phyloP scores from a whole-genome alignment of 2,797 vertebrate species.

The Helarctos malayanus region DNA sequence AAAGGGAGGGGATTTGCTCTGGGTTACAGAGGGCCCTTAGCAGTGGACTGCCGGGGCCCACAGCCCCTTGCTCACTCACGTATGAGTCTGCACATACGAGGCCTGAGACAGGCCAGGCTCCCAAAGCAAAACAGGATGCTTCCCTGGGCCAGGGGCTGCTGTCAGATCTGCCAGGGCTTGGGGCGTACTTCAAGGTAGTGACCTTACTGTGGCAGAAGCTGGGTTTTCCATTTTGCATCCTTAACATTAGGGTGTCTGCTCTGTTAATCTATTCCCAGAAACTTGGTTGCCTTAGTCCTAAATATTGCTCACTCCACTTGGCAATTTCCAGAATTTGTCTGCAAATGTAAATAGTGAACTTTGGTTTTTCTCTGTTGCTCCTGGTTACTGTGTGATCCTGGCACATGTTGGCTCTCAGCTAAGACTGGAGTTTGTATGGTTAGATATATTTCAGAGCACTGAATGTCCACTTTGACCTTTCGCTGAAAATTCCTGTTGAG shows the following conservation, averaged over 20 bases:
- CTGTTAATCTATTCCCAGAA: not conserved
- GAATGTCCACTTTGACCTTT: not conserved
- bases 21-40: not conserved
- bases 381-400: not conserved
- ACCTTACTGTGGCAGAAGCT: not conserved
- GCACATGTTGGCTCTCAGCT: not conserved
- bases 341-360: not conserved
- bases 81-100: not conserved
- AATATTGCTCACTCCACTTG: not conserved
- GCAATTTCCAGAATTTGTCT: slow-evolving; percentile 35
- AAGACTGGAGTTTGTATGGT: not conserved
- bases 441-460: not conserved
- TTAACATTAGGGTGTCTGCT: not conserved
- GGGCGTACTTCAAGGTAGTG: not conserved
- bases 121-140: not conserved
- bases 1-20: not conserved
- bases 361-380: not conserved
- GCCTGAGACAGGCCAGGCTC: not conserved
- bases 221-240: slow-evolving; percentile 8
- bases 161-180: not conserved
- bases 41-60: not conserved
- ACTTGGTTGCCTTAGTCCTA: not conserved
- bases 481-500: not conserved
- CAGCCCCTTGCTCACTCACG: not conserved
- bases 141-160: not conserved